Evolutionary conservation across 1,140 invertebrate species (phyloP).

Genomic region (Drosophila lacteicornis): DNA sequence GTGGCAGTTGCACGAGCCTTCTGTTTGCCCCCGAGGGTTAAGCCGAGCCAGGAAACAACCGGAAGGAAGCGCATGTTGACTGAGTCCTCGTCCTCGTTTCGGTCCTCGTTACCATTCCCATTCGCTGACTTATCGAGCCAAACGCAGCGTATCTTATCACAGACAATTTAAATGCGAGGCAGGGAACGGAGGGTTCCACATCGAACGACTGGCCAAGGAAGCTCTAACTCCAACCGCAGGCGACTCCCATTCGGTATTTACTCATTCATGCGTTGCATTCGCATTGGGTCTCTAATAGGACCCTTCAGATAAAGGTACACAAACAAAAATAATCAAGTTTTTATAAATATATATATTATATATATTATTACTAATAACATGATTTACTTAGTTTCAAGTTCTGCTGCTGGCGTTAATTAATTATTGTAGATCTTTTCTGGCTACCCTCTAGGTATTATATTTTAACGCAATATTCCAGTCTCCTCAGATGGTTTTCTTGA

Average conservation of each 20-base stretch:
- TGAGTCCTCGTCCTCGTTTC: conserved; percentile 36
- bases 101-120: conserved; percentile 33
- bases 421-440: too few species aligned
- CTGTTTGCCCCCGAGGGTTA: conserved; percentile 30
- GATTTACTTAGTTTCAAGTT: too few species aligned
- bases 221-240: conserved; percentile 19
- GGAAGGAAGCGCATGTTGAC: conserved; percentile 49
- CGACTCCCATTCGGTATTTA: conserved; percentile 28
- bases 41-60: conserved; percentile 15
- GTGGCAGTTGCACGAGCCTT: conserved; percentile 49
- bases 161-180: conserved; percentile 54
- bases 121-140: conserved; percentile 34
- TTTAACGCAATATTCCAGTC: too few species aligned
- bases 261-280: conserved; percentile 49
- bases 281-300: conserved; percentile 20
- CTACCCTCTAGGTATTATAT: too few species aligned
- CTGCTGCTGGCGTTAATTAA: too few species aligned
- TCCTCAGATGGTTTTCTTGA: neutral
- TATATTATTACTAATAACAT: too few species aligned
- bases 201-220: conserved; percentile 25
- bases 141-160: conserved; percentile 52
- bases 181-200: conserved; percentile 9
- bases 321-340: neutral
- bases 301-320: conserved; percentile 25
- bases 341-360: neutral